Conservation (phyloP, 23 tunicate genomes). For the Diplosoma virens region DNA sequence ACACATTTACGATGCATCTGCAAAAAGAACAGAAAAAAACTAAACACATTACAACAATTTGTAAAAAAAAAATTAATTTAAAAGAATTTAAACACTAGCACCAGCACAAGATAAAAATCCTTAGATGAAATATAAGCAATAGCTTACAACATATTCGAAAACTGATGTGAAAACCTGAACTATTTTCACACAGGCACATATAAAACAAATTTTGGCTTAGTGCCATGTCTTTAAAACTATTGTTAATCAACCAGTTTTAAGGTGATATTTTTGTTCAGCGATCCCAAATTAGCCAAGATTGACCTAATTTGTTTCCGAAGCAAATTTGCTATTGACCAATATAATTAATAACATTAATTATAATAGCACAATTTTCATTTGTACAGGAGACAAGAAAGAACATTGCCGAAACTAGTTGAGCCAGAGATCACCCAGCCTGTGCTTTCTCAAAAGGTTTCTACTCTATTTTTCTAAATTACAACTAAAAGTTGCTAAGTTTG, state of each 20-base stretch:
- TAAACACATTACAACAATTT: constrained; percentile 12
- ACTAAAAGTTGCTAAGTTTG: no score
- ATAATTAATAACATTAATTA: no score
- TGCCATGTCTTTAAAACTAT: not conserved
- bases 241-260: constrained; percentile 2
- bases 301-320: constrained; percentile 17
- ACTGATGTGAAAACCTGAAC: not conserved
- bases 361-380: no score
- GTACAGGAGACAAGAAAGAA: no score
- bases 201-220: not conserved
- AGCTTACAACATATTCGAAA: not conserved
- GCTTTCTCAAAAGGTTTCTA: no score
- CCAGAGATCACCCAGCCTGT: no score
- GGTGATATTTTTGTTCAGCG: not conserved
- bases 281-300: constrained; percentile 1
- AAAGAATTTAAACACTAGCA: not conserved
- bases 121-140: not conserved
- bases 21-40: constrained; percentile 10
- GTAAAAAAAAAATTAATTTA: not conserved
- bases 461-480: no score
- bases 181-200: not conserved
- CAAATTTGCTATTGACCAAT: constrained; percentile 21
- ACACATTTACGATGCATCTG: constrained; percentile 29
- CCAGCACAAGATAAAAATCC: not conserved
- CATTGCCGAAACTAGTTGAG: no score